Evolutionary conservation across 1,140 invertebrate genomes (phyloP).

Genomic region (Limonius californicus): DNA sequence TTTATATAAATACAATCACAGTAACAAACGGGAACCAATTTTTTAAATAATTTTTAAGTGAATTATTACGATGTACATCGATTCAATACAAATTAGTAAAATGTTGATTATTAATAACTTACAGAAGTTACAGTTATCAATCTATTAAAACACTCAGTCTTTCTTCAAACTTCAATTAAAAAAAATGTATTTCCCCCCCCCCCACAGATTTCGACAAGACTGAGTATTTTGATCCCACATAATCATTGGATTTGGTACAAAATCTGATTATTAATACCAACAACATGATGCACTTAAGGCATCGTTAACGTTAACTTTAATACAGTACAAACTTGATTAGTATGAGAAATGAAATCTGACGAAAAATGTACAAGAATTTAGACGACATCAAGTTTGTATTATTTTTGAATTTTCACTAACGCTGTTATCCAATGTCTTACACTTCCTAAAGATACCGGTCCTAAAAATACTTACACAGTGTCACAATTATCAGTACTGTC

Average conservation of each 20-base stretch:
- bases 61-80: background rate
- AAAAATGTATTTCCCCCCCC: too few species aligned
- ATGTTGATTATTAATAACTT: background rate
- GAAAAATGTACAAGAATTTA: too few species aligned
- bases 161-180: too few species aligned
- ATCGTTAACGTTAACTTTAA: conserved; percentile 1
- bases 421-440: background rate
- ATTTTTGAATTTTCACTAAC: background rate
- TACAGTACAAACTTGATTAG: conserved; percentile 4
- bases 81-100: background rate
- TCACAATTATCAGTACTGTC: conserved; percentile 24
- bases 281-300: background rate
- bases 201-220: too few species aligned
- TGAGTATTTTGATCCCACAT: conserved; percentile 4
- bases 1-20: conserved; percentile 42
- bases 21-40: conserved; percentile 38
- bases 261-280: background rate
- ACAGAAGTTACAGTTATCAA: background rate
- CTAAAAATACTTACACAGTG: conserved; percentile 11
- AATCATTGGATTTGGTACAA: background rate
- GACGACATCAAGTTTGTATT: background rate
- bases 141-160: conserved; percentile 1
- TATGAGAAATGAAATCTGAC: too few species aligned
- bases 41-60: conserved; percentile 1
- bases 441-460: background rate